These are phyloP conservation scores for Cottoperca gobio DNA, from an alignment of 2,797 vertebrate species.

Conservation along the genomic window DNA sequence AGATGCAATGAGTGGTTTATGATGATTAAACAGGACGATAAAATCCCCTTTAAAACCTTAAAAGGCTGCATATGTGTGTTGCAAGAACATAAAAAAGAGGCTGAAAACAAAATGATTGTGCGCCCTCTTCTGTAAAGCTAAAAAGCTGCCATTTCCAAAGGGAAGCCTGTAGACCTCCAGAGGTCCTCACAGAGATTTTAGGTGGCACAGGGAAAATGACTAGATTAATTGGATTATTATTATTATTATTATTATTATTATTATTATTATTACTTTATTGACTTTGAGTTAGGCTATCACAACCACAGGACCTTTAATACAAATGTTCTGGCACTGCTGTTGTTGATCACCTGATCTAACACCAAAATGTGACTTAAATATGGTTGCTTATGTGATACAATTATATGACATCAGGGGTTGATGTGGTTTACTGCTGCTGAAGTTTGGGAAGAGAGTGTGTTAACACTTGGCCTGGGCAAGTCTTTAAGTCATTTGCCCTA, in stretches of 20 bases:
- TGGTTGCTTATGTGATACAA: constrained; percentile 1
- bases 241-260: not conserved
- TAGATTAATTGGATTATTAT: not conserved
- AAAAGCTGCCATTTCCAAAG: not conserved
- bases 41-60: constrained; percentile 28
- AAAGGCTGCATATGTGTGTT: constrained; percentile 8
- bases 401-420: constrained; percentile 22
- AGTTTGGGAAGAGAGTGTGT: constrained; percentile 37
- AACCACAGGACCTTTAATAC: not conserved
- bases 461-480: constrained; percentile 14
- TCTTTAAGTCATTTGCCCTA: constrained; percentile 56
- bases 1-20: constrained; percentile 16
- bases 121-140: constrained; percentile 73
- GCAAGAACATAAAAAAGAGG: not conserved
- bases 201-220: not conserved
- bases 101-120: constrained; percentile 29
- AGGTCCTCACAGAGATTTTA: not conserved
- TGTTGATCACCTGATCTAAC: not conserved
- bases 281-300: not conserved
- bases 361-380: not conserved
- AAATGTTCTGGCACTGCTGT: not conserved
- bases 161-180: constrained; percentile 1
- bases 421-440: constrained; percentile 14
- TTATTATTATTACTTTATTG: not conserved
- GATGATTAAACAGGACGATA: constrained; percentile 24